Percentiles rank a stretch among this genome's conserved stretches.
phyloP scores from a whole-genome alignment of 2,888 invertebrate genomes.

The Pristionchus arcanus region DNA sequence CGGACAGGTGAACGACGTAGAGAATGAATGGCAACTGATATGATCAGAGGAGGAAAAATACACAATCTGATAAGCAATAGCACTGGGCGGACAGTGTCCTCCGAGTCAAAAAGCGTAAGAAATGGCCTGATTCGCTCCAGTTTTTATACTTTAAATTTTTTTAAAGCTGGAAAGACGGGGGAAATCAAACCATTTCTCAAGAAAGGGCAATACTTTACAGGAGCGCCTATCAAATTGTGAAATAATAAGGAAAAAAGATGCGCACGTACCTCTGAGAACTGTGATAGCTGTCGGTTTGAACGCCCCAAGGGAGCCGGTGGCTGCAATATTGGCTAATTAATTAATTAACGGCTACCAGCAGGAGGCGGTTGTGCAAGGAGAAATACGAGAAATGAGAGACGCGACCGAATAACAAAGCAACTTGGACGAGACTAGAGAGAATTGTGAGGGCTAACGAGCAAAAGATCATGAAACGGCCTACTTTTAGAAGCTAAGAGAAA shows the following conservation, averaged over 20 bases:
- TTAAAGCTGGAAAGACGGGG: not conserved
- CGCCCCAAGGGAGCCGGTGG: conserved; percentile 38
- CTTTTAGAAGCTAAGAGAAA: not conserved
- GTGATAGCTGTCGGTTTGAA: conserved; percentile 36
- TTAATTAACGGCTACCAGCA: not conserved
- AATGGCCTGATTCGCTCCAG: not conserved
- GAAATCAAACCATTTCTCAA: not conserved
- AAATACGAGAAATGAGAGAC: not conserved
- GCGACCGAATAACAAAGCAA: conserved; percentile 29
- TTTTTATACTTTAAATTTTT: not conserved
- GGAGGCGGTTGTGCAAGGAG: not conserved
- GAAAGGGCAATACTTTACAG: not conserved
- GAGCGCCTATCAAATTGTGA: not conserved
- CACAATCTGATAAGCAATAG: not conserved
- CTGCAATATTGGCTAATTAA: conserved; percentile 20
- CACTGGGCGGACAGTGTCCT: not conserved
- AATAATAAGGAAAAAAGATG: not conserved
- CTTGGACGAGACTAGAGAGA: not conserved
- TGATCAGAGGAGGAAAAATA: conserved; percentile 9
- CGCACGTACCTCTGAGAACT: conserved; percentile 24
- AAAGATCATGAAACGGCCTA: not conserved
- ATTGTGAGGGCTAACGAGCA: not conserved
- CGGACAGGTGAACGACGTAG: not conserved
- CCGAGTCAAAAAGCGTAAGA: not conserved
- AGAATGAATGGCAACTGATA: conserved; percentile 26